Evolutionary conservation across 2,797 vertebrate genomes (phyloP).

Genomic region (Anas flavirostris): DNA sequence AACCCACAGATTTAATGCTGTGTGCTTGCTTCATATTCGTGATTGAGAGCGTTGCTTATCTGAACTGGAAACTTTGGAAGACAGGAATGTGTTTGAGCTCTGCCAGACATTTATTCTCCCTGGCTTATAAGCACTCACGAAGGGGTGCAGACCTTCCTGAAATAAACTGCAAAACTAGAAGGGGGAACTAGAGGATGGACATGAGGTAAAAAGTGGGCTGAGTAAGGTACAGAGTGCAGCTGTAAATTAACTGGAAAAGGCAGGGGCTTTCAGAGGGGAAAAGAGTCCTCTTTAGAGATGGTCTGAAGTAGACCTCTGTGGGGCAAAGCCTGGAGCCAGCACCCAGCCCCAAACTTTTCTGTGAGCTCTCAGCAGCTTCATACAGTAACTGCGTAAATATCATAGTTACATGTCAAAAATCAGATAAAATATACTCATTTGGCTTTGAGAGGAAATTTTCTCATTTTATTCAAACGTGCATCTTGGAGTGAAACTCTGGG

Average conservation of each 20-base stretch:
- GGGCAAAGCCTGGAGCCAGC: neutral
- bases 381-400: neutral
- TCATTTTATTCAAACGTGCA: neutral
- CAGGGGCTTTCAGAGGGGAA: neutral
- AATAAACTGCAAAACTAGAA: neutral
- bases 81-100: neutral
- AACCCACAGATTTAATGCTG: neutral
- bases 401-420: neutral
- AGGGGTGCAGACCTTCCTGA: neutral
- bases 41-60: neutral
- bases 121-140: fast-evolving
- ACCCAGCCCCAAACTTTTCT: neutral
- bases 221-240: neutral
- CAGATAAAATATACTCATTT: neutral
- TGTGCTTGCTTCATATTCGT: neutral
- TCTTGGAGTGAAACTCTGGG: fast-evolving
- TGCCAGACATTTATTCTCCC: neutral
- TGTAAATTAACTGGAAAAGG: neutral
- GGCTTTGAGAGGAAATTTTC: neutral
- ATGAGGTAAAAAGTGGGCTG: neutral
- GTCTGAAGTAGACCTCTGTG: neutral
- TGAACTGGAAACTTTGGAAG: neutral
- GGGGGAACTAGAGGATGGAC: neutral
- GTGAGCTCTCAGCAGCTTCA: neutral
- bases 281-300: fast-evolving